Evolutionary conservation across 2,888 invertebrate species (phyloP), one percentile per base, ranked within the genome.

Genomic region (Drosophila kuntzei): DNA sequence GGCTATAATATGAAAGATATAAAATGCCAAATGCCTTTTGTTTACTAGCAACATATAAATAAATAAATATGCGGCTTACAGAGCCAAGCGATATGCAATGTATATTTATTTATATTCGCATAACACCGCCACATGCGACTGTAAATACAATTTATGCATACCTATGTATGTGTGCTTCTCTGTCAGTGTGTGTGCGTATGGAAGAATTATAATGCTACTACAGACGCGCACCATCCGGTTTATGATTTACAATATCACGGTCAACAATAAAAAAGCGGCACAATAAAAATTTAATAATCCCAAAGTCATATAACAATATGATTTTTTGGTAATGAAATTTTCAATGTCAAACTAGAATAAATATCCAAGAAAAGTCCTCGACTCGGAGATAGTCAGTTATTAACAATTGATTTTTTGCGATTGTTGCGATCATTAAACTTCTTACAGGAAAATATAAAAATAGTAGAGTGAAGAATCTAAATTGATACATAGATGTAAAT

Each of bases 61-160:
- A 83, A 76, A 81, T 87, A 87, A 84, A 84, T 84, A 78, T 71
- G 59, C 73, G 78, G 87, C 80, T 87, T 77, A 87, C 70, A 63
- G 47, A 50, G 59, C 39, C 12, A 57, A 41, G 62, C 60, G 74
- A 79, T 84, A 79, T 79, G 66, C 77, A 44, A 69, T 60, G 77
- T 62, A 74, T 50, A 61, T 61, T 68, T 64, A 6, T 53, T 60
- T 78, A 63, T 74, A 65, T 60, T 43, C 62, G 39, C 60, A 72
- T 67, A 75, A 71, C 71, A 55, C 51, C 43, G 57, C 47, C 68
- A 60, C 69, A 76, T 64, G 67, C 73, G 61, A 78, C 69, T 69
- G 76, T 76, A 79, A 83, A 83, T 75, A 79, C 71, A 60, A 85
- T 83, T 76, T 79, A 80, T 80, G 71, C 39, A 60, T 36, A 29